A percentile compares a stretch with the other conserved stretches of the same genome.
Conservation (phyloP, 2,113 vertebrate genomes). For the Psammodynastes pulverulentus region DNA sequence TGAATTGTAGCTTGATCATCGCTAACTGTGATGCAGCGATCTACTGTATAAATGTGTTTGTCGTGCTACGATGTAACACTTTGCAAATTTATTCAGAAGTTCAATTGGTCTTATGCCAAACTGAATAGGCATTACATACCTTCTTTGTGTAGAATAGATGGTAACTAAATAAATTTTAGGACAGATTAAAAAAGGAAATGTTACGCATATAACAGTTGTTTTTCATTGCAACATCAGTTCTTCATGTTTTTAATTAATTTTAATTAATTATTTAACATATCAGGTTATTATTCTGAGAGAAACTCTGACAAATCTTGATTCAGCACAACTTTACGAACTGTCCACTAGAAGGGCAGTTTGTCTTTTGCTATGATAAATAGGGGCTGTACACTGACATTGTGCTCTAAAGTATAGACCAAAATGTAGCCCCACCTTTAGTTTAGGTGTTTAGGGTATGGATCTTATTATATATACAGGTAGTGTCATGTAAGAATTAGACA, state of each 20-base stretch:
- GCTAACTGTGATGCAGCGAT: neutral
- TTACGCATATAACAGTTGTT: neutral
- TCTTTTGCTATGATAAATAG: neutral
- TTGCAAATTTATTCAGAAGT: neutral
- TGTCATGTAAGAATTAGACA: constrained; percentile 61
- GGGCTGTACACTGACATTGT: constrained; percentile 2
- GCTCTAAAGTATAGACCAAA: neutral
- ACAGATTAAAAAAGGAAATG: neutral
- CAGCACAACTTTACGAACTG: neutral
- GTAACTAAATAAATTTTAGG: neutral
- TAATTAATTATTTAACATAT: constrained; percentile 1
- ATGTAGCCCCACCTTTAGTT: neutral
- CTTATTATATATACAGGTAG: constrained; percentile 57
- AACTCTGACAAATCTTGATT: constrained; percentile 21
- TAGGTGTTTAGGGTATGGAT: constrained; percentile 16
- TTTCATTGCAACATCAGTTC: neutral
- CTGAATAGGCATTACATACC: neutral
- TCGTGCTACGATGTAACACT: neutral
- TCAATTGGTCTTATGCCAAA: neutral
- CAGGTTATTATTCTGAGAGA: neutral
- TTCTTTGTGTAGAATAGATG: constrained; percentile 13
- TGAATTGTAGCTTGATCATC: neutral
- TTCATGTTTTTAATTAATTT: constrained; percentile 1
- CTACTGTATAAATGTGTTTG: constrained; percentile 9
- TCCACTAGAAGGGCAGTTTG: neutral